Evolutionary conservation across 23 tunicate genomes (phyloP), one percentile per base, ranked within the genome.

Genomic region (Trididemnum nubilum): DNA sequence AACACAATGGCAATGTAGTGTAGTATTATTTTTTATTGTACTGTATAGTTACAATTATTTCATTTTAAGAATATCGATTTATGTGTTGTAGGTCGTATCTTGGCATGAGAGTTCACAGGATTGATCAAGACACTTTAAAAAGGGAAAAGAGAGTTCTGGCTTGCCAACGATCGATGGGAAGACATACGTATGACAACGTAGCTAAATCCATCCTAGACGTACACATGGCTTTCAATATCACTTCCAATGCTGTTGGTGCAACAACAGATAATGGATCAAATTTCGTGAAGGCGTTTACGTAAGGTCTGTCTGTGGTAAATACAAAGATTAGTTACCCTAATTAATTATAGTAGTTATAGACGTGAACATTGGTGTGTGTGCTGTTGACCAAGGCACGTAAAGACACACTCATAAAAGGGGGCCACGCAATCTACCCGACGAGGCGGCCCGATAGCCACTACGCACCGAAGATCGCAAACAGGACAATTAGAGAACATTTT

Each of bases 21-120:
- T 44, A 44, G 54, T 44, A 44, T 44, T 44, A 44, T 44, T 44
- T 44, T 9, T 44, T 44, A 44, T 44, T 44, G 54, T 44, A 44
- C 54, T 44, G 54, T 9, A 15, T 44, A 44, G 54, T 44, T 44
- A 44, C 9, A 15, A 44, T 44, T 44, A 44, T 44, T 44, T 44
- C 54, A 44, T 44, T 44, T 44, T 44, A 44, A 44, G 54, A 44
- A 44, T 44, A 44, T 44, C 54, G 54, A 44, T 44, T 44, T 44
- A 33, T 69, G 37, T 69, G 22, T 32, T 69, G 37, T 33, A 29
- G 74, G 38, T 69, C 74, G 22, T 69, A 33, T 69, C 38, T 28
- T 69, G 74, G 74, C 38, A 69, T 69, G 74, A 69, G 76, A 25
- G 82, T 59, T 21, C 77, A 78, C 40, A 64, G 82, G 82, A 63